These are phyloP conservation scores for Cabera pusaria DNA, from an alignment of 2,888 invertebrate genomes.

Conservation along the genomic window DNA sequence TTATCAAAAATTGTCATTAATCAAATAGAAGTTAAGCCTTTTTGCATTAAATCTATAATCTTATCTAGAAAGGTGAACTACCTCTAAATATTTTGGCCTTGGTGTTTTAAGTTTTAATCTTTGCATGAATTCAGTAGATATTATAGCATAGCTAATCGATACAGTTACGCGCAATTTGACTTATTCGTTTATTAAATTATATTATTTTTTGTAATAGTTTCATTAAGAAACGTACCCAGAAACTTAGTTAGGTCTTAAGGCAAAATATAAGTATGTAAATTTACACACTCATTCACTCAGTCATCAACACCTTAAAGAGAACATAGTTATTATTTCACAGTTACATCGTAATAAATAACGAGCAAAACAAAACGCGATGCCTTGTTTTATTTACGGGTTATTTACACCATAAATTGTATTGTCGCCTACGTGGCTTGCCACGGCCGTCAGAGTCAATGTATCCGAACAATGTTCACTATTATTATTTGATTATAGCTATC, in stretches of 20 bases:
- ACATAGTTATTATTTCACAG: conserved; percentile 39
- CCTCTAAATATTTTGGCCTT: conserved; percentile 23
- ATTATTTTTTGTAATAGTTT: no score
- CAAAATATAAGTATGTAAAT: no score
- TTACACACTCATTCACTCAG: conserved; percentile 18
- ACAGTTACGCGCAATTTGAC: no score
- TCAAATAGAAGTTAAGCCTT: no score
- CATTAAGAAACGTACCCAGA: no score
- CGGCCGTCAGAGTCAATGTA: conserved; percentile 35
- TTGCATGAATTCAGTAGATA: no score
- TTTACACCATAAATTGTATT: conserved; percentile 38
- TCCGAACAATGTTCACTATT: conserved; percentile 32
- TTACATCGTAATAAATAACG: conserved; percentile 37
- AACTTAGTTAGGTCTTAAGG: no score
- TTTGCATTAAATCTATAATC: conserved; percentile 11
- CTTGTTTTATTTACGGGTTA: conserved; percentile 35
- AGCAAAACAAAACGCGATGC: conserved; percentile 28
- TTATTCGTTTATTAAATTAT: no score
- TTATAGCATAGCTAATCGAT: no score
- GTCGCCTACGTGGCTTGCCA: conserved; percentile 35
- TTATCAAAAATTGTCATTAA: no score
- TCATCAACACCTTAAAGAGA: conserved; percentile 21
- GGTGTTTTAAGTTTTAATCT: conserved; percentile 17
- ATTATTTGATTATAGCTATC: conserved; percentile 31
- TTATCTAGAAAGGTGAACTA: conserved; percentile 33